Percentiles rank a stretch among this genome's conserved stretches.
phyloP scores from a whole-genome alignment of 2,113 vertebrate species.

The Stomatorhinus ivindoensis region DNA sequence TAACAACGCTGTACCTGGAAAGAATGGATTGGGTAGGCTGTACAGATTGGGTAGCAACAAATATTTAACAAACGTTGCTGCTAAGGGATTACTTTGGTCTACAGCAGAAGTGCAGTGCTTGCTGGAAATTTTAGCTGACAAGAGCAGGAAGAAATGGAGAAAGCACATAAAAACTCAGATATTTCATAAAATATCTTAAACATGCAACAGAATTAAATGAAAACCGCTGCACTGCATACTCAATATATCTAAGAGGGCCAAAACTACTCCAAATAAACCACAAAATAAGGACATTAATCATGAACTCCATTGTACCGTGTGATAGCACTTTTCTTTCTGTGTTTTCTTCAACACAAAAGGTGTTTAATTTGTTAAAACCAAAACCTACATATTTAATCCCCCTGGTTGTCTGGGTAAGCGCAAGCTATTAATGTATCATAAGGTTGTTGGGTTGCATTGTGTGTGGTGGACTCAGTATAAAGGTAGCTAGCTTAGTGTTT shows the following conservation, averaged over 20 bases:
- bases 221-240: background rate
- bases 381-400: background rate
- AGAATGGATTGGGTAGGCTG: background rate
- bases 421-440: background rate
- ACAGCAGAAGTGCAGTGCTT: background rate
- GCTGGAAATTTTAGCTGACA: background rate
- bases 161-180: background rate
- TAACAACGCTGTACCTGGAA: background rate
- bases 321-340: background rate
- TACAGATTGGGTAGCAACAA: background rate
- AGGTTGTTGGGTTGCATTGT: background rate
- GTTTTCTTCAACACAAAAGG: background rate
- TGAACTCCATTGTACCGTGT: background rate
- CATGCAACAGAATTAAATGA: background rate
- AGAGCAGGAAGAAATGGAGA: background rate
- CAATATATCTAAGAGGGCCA: background rate
- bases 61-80: background rate
- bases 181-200: background rate
- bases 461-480: background rate
- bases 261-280: background rate
- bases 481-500: background rate
- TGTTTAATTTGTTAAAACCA: background rate
- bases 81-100: background rate
- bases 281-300: background rate
- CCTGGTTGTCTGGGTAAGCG: background rate